Evolutionary conservation across 2,113 vertebrate species (phyloP).

Genomic region (Otolemur garnettii): DNA sequence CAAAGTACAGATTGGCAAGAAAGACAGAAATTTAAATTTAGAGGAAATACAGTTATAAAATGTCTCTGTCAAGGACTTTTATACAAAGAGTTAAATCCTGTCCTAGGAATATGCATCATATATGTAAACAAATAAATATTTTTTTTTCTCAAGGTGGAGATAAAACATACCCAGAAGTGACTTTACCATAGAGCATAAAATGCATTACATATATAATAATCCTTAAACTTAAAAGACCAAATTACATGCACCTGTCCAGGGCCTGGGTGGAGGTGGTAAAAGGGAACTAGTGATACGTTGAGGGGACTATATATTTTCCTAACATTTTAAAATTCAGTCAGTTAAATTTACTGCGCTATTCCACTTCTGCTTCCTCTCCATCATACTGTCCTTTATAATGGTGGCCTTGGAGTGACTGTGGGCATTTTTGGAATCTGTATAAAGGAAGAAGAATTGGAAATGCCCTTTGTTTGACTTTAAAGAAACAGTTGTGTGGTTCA

Average conservation of each 20-base stretch:
- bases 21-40: slow-evolving; percentile 33
- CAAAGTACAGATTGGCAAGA: not conserved
- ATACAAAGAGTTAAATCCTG: not conserved
- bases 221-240: not conserved
- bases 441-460: not conserved
- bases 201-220: not conserved
- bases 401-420: not conserved
- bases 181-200: not conserved
- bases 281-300: not conserved
- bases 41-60: not conserved
- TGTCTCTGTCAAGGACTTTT: not conserved
- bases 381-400: not conserved
- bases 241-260: not conserved
- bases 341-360: accelerated
- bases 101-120: not conserved
- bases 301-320: not conserved
- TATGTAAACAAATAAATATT: not conserved
- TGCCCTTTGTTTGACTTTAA: not conserved
- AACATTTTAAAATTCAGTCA: not conserved
- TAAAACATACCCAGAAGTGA: not conserved
- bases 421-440: not conserved
- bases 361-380: not conserved
- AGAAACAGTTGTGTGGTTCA: not conserved
- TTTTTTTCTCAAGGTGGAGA: not conserved
- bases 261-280: not conserved